phyloP scores from a whole-genome alignment of 2,888 invertebrate species.

The Vanessa cardui region DNA sequence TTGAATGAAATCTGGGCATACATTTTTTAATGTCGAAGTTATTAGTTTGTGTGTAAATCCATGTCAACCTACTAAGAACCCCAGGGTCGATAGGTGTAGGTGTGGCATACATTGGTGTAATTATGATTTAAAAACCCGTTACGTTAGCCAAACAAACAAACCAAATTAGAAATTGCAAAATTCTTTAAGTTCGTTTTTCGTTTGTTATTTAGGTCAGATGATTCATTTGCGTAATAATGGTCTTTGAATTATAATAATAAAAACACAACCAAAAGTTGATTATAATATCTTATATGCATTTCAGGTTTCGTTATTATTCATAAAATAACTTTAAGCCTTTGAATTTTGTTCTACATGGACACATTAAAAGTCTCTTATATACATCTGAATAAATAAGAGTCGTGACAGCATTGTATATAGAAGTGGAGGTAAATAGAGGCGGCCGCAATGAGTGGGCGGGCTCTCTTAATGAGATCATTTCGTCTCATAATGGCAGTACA shows the following conservation, averaged over 20 bases:
- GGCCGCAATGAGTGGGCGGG: conserved; percentile 36
- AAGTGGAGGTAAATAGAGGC: conserved; percentile 30
- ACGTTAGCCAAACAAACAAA: no score
- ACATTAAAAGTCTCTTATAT: conserved; percentile 2
- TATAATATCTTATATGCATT: background rate
- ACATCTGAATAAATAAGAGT: conserved; percentile 21
- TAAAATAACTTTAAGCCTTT: conserved; percentile 4
- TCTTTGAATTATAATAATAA: background rate
- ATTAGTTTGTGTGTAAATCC: no score
- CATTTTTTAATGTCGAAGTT: no score
- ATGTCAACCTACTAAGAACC: no score
- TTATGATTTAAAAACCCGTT: no score
- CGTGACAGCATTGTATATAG: conserved; percentile 7
- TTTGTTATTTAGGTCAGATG: no score
- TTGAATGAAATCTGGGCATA: no score
- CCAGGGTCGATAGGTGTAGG: no score
- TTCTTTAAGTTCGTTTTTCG: no score
- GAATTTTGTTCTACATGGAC: conserved; percentile 2
- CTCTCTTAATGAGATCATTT: conserved; percentile 39
- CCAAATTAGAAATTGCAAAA: no score
- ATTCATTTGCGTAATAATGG: no score
- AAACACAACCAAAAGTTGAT: background rate
- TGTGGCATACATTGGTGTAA: no score
- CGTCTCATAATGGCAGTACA: conserved; percentile 31
- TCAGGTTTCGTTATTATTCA: background rate